Percentiles rank a stretch among this genome's conserved stretches.
phyloP scores from a whole-genome alignment of 1,140 invertebrate genomes.

The Zaprionus gabonicus region DNA sequence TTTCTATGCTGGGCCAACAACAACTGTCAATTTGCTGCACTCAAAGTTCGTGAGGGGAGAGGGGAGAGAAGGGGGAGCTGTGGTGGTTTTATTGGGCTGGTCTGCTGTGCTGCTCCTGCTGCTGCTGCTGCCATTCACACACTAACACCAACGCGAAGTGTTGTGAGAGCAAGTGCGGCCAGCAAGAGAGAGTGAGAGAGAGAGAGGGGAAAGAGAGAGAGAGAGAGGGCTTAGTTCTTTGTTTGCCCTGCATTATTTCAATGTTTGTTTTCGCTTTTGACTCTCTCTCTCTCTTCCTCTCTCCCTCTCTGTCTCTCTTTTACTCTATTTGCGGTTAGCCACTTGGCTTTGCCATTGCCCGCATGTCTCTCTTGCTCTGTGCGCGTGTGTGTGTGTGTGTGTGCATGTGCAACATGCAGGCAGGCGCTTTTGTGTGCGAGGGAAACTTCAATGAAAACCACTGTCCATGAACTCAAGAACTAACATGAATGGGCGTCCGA shows the following conservation, averaged over 20 bases:
- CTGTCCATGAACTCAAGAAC: conserved; percentile 68
- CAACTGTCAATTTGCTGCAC: conserved; percentile 23
- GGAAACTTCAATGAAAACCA: conserved; percentile 73
- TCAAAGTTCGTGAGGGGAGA: neutral
- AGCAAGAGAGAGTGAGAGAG: conserved; percentile 1
- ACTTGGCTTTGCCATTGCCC: conserved; percentile 19
- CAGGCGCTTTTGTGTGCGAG: conserved; percentile 27
- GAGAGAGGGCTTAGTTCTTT: conserved; percentile 23
- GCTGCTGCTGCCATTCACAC: conserved; percentile 43
- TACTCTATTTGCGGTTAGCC: conserved; percentile 37
- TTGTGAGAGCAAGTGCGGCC: neutral
- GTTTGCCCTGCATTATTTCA: conserved; percentile 43
- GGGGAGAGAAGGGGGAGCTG: neutral
- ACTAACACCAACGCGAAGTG: conserved; percentile 21
- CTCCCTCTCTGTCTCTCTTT: conserved; percentile 7
- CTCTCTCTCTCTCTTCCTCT: neutral
- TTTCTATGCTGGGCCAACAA: conserved; percentile 61
- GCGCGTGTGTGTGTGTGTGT: conserved; percentile 22
- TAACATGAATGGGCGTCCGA: conserved; percentile 32
- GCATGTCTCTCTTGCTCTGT: conserved; percentile 5
- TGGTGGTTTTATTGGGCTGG: conserved; percentile 24
- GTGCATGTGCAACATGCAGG: conserved; percentile 23
- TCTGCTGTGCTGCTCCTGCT: conserved; percentile 23
- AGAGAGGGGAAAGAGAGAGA: neutral
- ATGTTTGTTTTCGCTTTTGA: conserved; percentile 35